Evolutionary conservation across 2,888 invertebrate species (phyloP).

Genomic region (Drosophila cognata): DNA sequence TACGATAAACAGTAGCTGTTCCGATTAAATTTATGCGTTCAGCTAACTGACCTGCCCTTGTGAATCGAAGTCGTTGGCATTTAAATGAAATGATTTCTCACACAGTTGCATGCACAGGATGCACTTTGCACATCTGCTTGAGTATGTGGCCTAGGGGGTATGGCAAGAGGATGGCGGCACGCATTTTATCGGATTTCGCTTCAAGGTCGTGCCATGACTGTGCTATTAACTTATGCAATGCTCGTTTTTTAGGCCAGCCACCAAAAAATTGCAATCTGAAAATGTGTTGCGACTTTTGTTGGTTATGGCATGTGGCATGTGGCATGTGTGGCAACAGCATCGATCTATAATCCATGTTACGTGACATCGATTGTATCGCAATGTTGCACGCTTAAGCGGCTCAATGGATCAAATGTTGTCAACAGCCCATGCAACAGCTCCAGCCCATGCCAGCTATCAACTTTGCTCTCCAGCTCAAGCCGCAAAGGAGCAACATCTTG

Average conservation of each 20-base stretch:
- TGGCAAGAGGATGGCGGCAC: neutral
- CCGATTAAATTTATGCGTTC: constrained; percentile 44
- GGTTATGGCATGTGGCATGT: neutral
- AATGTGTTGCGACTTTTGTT: neutral
- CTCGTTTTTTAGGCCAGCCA: neutral
- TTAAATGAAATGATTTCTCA: neutral
- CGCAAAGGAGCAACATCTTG: neutral
- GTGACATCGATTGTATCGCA: neutral
- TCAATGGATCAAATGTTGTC: neutral
- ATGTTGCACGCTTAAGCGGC: neutral
- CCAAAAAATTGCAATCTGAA: constrained; percentile 2
- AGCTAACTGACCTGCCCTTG: constrained; percentile 66
- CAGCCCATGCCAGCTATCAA: neutral
- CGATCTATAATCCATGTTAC: constrained; percentile 14
- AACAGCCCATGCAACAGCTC: neutral
- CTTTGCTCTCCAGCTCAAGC: constrained; percentile 5
- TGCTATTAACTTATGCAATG: constrained; percentile 48
- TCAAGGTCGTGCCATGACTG: constrained; percentile 22
- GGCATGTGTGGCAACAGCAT: neutral
- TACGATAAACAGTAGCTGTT: constrained; percentile 30
- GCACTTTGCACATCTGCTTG: neutral
- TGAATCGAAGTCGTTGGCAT: neutral
- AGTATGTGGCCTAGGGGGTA: neutral
- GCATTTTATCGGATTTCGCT: constrained; percentile 33
- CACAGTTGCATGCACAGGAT: neutral